phyloP scores from a whole-genome alignment of 2,797 vertebrate genomes.

The Alectoris magna region DNA sequence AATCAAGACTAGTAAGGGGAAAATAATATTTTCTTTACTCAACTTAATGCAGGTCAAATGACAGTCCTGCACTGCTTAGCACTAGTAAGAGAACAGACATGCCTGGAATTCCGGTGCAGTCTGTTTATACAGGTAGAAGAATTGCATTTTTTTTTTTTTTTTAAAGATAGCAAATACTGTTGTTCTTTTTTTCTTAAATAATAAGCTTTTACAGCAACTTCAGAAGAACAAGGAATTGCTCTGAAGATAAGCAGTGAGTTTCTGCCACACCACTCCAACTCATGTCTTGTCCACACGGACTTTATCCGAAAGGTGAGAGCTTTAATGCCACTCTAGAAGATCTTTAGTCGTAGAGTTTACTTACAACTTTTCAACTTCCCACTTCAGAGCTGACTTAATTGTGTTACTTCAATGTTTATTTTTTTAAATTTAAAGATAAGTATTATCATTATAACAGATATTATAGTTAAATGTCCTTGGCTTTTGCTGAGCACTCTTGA shows the following conservation, averaged over 20 bases:
- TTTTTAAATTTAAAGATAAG: neutral
- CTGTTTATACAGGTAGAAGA: neutral
- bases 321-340: neutral
- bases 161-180: rapidly evolving
- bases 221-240: neutral
- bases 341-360: neutral
- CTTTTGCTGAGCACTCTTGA: neutral
- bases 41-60: neutral
- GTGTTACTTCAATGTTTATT: neutral
- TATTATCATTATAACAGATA: rapidly evolving
- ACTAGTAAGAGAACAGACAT: neutral
- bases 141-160: neutral
- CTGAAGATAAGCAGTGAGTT: neutral
- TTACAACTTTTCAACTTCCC: neutral
- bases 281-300: rapidly evolving
- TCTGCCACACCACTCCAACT: neutral
- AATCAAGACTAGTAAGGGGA: neutral
- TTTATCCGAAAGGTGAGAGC: neutral
- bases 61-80: neutral
- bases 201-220: neutral
- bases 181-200: neutral
- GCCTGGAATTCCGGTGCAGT: neutral
- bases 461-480: rapidly evolving
- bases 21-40: neutral
- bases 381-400: neutral